Evolutionary conservation across 2,113 vertebrate species (phyloP).

Genomic region (Tenrec ecaudatus): DNA sequence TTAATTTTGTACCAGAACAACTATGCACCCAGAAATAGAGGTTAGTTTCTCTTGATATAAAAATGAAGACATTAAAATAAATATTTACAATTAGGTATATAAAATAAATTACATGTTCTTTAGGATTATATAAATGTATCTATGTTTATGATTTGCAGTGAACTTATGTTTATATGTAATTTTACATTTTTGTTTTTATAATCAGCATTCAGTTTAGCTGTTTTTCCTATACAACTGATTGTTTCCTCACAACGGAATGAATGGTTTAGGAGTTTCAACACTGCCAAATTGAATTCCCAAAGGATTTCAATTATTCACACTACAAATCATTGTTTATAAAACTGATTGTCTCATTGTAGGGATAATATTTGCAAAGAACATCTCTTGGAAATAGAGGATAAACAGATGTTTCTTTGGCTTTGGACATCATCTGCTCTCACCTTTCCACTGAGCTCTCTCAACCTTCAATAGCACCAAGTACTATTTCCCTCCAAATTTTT

Average conservation of each 20-base stretch:
- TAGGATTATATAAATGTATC: neutral
- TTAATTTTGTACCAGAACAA: neutral
- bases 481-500: neutral
- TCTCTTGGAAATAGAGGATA: neutral
- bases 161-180: neutral
- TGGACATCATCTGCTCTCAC: neutral
- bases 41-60: neutral
- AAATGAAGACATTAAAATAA: neutral
- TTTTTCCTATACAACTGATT: neutral
- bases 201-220: neutral
- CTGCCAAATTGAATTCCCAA: neutral
- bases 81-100: neutral
- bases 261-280: neutral
- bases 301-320: neutral
- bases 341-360: neutral
- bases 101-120: neutral
- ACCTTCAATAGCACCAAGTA: neutral
- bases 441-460: neutral
- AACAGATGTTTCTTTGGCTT: neutral
- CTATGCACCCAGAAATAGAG: neutral
- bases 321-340: neutral
- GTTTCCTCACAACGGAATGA: neutral
- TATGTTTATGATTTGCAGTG: neutral
- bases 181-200: constrained; percentile 11
- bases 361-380: neutral